Percentiles rank a stretch among this genome's conserved stretches.
These are phyloP conservation scores for Volucella inflata DNA, from an alignment of 2,888 invertebrate genomes.

Conservation along the genomic window DNA sequence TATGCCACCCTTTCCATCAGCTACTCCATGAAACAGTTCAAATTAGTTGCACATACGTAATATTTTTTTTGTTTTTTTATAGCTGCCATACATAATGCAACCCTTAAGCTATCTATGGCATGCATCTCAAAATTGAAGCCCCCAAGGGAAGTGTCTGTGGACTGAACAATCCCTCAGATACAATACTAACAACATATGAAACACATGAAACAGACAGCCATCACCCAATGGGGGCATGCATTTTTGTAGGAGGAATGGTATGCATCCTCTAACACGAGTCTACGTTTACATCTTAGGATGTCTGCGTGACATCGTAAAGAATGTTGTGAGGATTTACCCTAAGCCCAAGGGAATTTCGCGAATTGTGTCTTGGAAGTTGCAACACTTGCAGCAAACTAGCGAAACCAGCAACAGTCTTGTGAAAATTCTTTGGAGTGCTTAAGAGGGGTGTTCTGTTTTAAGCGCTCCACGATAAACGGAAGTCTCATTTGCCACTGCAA, in stretches of 20 bases:
- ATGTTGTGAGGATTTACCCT: slow-evolving; percentile 54
- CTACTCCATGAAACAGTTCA: slow-evolving; percentile 13
- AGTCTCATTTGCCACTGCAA: background rate
- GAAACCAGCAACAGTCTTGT: slow-evolving; percentile 32
- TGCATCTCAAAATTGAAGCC: slow-evolving; percentile 11
- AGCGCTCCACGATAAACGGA: slow-evolving; percentile 1
- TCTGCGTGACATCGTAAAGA: slow-evolving; percentile 52
- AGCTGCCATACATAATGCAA: background rate
- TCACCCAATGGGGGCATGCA: background rate
- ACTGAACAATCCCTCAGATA: background rate
- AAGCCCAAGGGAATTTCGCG: slow-evolving; percentile 41
- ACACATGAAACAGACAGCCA: slow-evolving; percentile 7
- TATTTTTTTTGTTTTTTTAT: slow-evolving; percentile 17
- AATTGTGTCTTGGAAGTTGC: slow-evolving; percentile 29
- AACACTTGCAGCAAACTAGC: slow-evolving; percentile 27
- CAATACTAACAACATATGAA: background rate
- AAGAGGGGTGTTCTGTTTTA: slow-evolving; percentile 5
- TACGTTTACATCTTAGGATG: slow-evolving; percentile 5
- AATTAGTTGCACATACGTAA: slow-evolving; percentile 32
- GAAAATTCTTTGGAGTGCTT: slow-evolving; percentile 39
- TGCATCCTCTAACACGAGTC: slow-evolving; percentile 3
- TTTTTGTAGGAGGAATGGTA: background rate
- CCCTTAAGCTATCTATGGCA: background rate
- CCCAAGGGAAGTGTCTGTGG: background rate
- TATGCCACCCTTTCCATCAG: background rate